Percentiles rank a stretch among this genome's conserved stretches.
phyloP scores from a whole-genome alignment of 1,140 invertebrate species.

The Achroia grisella region DNA sequence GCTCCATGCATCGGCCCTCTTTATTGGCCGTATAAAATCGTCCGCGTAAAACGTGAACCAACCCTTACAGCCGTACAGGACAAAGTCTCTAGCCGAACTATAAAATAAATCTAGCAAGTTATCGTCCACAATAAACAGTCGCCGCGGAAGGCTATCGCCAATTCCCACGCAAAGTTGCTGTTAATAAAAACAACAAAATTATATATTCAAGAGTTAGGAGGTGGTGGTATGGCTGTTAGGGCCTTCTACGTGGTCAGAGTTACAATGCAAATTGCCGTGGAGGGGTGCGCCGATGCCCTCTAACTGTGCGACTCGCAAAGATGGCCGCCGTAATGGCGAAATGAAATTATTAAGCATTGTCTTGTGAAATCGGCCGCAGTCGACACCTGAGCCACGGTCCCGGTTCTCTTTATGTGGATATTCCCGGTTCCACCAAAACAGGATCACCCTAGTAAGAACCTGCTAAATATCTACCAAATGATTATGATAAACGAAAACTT shows the following conservation, averaged over 20 bases:
- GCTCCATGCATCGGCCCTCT: constrained; percentile 51
- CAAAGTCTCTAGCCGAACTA: constrained; percentile 57
- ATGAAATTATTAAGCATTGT: constrained; percentile 74
- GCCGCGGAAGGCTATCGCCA: constrained; percentile 63
- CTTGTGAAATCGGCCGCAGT: constrained; percentile 71
- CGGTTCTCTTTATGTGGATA: constrained; percentile 43
- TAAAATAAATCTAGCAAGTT: constrained; percentile 72
- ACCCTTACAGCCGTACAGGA: constrained; percentile 37
- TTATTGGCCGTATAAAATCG: constrained; percentile 64
- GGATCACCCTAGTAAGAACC: no score
- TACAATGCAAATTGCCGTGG: constrained; percentile 70
- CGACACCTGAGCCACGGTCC: constrained; percentile 63
- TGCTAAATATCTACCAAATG: no score
- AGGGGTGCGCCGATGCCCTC: constrained; percentile 66
- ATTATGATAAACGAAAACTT: neutral
- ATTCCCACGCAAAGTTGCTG: constrained; percentile 70
- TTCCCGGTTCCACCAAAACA: constrained; percentile 9
- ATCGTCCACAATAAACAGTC: constrained; percentile 69
- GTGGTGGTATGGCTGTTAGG: constrained; percentile 66
- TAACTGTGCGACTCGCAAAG: constrained; percentile 70
- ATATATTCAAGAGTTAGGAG: constrained; percentile 72
- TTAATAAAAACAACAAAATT: constrained; percentile 73
- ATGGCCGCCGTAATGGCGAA: constrained; percentile 71
- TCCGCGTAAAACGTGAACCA: constrained; percentile 38
- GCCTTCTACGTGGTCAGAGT: constrained; percentile 69